Base-by-base conservation (phyloP, 2,888 invertebrate species). In the Cheilosia pagana region DNA sequence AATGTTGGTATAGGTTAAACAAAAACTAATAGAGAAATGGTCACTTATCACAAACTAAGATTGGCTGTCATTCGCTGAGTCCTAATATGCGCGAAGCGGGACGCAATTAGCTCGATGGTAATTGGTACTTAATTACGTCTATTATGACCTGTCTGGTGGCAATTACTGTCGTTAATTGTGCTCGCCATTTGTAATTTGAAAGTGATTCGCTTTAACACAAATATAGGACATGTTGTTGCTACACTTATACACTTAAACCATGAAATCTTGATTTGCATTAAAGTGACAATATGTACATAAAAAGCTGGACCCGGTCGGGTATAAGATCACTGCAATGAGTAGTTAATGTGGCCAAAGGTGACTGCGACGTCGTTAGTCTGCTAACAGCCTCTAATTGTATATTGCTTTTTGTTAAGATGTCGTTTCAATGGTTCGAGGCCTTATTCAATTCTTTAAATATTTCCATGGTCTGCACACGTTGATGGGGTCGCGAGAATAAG, bases 61-160 rank as follows among this genome's bases (percentile, higher is more conserved):
- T 39, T 31, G 43, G 10, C 19, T 21, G 21, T n/a, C 50, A 43
- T 50, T 65, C 39, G 53, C 14, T 43, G 53, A 48, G 53, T 77
- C 71, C 71, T 71, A 43, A 43, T 45, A 52, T 65, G 10, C 65
- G 59, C 39, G 53, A 19, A 60, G 28, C 62, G 59, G 39, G 59
- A 63, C 63, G 60, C 57, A 74, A 83, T 72, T 68, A 68, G 82
- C 72, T 57, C 39, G 35, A 41, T 23, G 41, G 31, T 90, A 89
- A 91, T 91, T 90, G 89, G 87, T 88, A 89, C 88, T 90, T 91
- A 90, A 91, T 91, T 90, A 88, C 87, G 87, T 88, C 87, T 87
- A 89, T 90, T 91, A 90, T 89, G 89, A 89, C 89, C 89, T 87
- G 88, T 86, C 87, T 89, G 88, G 87, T 88, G 87, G 88, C 90